Evolutionary conservation across 2,113 vertebrate species (phyloP), one percentile per base, ranked within the genome.

Genomic region (Labeo catla): DNA sequence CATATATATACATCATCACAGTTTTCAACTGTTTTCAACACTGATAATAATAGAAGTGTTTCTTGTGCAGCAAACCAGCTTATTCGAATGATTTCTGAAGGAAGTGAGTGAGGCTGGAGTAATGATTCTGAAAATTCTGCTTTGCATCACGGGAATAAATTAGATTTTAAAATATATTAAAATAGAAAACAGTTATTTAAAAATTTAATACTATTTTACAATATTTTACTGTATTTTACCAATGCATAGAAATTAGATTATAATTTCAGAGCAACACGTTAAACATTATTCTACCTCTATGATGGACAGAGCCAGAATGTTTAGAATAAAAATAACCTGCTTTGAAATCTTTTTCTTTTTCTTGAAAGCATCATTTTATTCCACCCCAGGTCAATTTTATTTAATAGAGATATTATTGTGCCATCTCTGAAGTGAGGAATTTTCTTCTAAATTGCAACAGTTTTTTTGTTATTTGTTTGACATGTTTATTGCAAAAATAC

Each of bases 401-500:
- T 28, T 10, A 7, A 34, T 34, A 4, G 19, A n/a, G n/a, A 3
- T 49, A 4, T 76, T 76, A 28, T 76, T 50, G 11, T 61, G 19
- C 21, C 21, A 61, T 61, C n/a, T 50, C 11, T 76, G 45, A 76
- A 76, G 10, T 66, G 63, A 66, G 11, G 4, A 66, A 76, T 49
- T n/a, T 10, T 23, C 11, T 49, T 76, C 9, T 2, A 50, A 74
- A 74, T 11, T 23, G 72, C 72, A 74, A 23, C 0, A 1, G 0
- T 34, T 28, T 50, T 76, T 76, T 6, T 9, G 19, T 59, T 7
- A 61, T 61, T n/a, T 61, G 21, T 61, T n/a, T 6, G n/a, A 8
- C 45, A 76, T 50, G 10, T 76, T 28, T 76, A 28, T 76, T 76
- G n/a, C 45, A 76, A 50, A 76, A 47, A 59, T 76, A 28, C 9